Evolutionary conservation across 1,140 invertebrate genomes (phyloP).

Genomic region (Magallana gigas): DNA sequence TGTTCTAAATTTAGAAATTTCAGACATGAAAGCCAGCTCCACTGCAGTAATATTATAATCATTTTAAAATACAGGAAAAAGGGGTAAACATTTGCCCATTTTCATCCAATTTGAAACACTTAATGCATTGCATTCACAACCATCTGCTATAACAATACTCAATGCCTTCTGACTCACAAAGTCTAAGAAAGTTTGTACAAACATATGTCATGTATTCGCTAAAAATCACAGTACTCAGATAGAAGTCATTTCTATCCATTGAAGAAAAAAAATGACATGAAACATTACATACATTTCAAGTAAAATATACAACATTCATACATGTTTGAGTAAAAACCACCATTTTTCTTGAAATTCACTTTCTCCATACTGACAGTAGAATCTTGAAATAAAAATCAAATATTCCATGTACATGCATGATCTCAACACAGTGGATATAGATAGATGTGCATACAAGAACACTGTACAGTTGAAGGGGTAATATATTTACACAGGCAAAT

Average conservation of each 20-base stretch:
- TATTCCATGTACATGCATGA: background rate
- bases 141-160: background rate
- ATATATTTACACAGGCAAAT: background rate
- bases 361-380: background rate
- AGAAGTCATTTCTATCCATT: background rate
- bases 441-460: slow-evolving; percentile 15
- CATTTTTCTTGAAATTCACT: background rate
- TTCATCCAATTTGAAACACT: too few relatives aligned
- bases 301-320: background rate
- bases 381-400: background rate
- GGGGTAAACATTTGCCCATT: too few relatives aligned
- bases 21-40: too few relatives aligned
- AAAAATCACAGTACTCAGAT: background rate
- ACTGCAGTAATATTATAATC: too few relatives aligned
- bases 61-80: too few relatives aligned
- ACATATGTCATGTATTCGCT: slow-evolving; percentile 13
- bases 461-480: background rate
- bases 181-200: background rate
- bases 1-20: too few relatives aligned
- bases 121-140: background rate
- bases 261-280: background rate
- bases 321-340: background rate
- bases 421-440: background rate
- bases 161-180: background rate
- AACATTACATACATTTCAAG: background rate